Base-by-base conservation (phyloP, 2,888 invertebrate genomes). In the Drosophila suboccidentalis region DNA sequence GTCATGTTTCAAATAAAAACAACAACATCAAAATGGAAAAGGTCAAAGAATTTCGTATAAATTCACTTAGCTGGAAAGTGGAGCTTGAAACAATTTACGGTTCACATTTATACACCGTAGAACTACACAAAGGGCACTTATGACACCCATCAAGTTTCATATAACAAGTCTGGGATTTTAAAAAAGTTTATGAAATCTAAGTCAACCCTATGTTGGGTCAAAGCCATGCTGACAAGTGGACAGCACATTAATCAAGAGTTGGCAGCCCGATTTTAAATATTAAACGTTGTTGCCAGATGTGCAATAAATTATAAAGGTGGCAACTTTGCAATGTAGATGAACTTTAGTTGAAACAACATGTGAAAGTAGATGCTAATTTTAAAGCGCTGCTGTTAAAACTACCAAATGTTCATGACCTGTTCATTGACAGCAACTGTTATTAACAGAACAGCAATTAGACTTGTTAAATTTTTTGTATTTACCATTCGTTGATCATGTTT, bases 1-100 rank as follows among this genome's bases (percentile, higher is more conserved):
- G 41, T 71, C 82, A 78, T 79, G 78, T 81, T 74, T 43, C 39
- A 43, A 4, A 38, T 10, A 36, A 11, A 17, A 43, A 49, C 46
- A 41, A 58, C 47, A 38, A 43, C 13, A 38, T 55, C 15, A 34
- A 41, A 17, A 32, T 34, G 17, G 11, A 60, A 60, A 60, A 50
- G 59, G 62, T 63, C 62, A 71, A 67, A 72, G 58, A 13, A 78
- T 66, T 76, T 53, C 22, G 43, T 58, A 13, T 41, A 32, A 34
- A 60, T 66, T 49, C 17, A 32, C 41, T 71, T 13, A 46, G 22
- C 38, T 36, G 32, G 17, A 22, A 65, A 64, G 17, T 73, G 41
- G 32, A 62, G 70, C 75, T 75, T 22, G 22, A 71, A 58, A 55
- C 43, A 32, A 60, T 22, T 61, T 39, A 11, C 53, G 26, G 38